A percentile compares a stretch with the other conserved stretches of the same genome.
Evolutionary conservation across 2,113 vertebrate genomes (phyloP).

Genomic region (Conger conger): DNA sequence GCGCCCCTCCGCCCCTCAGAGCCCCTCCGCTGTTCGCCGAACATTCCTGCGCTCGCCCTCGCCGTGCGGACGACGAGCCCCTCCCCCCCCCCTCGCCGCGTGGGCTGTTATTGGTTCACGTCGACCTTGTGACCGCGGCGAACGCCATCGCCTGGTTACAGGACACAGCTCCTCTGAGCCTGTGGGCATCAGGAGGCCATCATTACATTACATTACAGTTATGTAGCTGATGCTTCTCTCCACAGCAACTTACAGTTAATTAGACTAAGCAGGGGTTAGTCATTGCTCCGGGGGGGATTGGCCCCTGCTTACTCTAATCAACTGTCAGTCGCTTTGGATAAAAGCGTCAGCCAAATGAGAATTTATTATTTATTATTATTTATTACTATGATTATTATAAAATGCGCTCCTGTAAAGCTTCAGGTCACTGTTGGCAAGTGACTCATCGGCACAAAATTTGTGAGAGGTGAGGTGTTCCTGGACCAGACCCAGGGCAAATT

Average conservation of each 20-base stretch:
- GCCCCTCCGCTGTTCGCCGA: constrained; percentile 4
- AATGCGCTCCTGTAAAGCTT: background rate
- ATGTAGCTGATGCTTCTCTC: too few species aligned
- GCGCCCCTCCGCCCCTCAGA: background rate
- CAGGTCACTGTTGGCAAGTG: background rate
- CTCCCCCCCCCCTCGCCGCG: background rate
- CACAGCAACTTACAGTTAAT: too few species aligned
- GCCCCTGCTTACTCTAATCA: too few species aligned
- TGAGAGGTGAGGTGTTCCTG: background rate
- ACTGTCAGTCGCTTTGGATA: too few species aligned
- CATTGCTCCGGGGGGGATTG: too few species aligned
- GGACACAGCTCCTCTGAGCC: too few species aligned
- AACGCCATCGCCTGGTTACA: background rate
- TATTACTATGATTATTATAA: too few species aligned
- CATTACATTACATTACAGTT: too few species aligned
- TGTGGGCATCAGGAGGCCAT: too few species aligned
- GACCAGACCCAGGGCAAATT: background rate
- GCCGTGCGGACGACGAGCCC: background rate
- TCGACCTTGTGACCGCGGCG: background rate
- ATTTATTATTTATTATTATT: too few species aligned
- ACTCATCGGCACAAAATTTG: background rate
- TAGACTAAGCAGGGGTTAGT: too few species aligned
- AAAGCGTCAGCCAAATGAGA: too few species aligned
- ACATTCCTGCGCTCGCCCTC: background rate
- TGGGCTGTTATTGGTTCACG: background rate